Evolutionary conservation across 2,113 vertebrate genomes (phyloP).

Genomic region (Odocoileus hemionus): DNA sequence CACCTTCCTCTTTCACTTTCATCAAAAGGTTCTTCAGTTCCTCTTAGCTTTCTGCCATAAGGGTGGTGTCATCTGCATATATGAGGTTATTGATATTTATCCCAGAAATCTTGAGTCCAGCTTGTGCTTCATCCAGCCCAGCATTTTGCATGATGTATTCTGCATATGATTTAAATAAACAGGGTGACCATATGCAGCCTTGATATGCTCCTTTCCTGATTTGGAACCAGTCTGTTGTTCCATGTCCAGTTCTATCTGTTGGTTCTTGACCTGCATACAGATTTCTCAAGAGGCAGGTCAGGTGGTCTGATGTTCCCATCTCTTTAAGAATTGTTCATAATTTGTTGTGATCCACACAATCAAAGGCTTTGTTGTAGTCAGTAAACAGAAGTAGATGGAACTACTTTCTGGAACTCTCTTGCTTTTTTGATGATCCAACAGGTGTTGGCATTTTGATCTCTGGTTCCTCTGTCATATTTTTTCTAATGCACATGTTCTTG

Average conservation of each 20-base stretch:
- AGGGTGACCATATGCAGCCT: not conserved
- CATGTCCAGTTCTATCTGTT: not conserved
- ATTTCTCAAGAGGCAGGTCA: not conserved
- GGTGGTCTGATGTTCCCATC: not conserved
- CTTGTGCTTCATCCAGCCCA: not conserved
- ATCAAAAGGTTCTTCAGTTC: not conserved
- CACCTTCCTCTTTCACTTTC: not conserved
- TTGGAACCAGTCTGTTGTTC: not conserved
- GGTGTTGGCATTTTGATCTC: not conserved
- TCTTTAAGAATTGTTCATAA: not conserved
- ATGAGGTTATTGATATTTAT: not conserved
- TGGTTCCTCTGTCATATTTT: not conserved
- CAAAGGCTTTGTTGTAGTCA: not conserved
- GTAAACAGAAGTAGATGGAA: not conserved
- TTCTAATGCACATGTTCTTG: not conserved
- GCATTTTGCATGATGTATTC: fast-evolving
- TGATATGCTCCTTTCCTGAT: not conserved
- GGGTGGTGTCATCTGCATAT: not conserved
- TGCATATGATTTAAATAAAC: not conserved
- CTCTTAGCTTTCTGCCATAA: not conserved
- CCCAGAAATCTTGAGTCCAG: not conserved
- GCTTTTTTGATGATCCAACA: not conserved
- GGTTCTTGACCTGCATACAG: not conserved
- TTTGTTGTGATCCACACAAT: not conserved
- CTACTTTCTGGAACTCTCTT: not conserved